A percentile compares a stretch with the other conserved stretches of the same genome.
These are phyloP conservation scores for Corythornis leucogaster DNA, from an alignment of 2,797 vertebrate genomes.

Conservation along the genomic window DNA sequence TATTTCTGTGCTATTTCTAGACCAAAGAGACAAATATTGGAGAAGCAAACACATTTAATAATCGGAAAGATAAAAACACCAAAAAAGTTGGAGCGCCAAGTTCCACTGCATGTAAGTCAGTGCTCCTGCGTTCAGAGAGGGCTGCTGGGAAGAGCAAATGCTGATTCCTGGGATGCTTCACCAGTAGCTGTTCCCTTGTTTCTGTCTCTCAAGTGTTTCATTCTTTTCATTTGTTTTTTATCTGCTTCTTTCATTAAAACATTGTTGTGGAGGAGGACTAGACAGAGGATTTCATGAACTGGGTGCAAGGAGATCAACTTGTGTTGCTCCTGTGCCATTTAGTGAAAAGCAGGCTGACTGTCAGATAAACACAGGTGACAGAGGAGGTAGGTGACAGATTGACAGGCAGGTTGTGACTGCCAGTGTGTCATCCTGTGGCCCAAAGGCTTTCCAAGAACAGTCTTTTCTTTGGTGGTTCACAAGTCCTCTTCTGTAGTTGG, in stretches of 20 bases:
- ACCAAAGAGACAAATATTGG: slow-evolving; percentile 16
- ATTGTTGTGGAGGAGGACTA: background rate
- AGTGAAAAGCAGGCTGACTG: background rate
- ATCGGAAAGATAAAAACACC: background rate
- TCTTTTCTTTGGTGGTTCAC: background rate
- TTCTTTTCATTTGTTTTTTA: background rate
- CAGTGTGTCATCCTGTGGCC: background rate
- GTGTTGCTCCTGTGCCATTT: background rate
- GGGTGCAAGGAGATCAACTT: background rate
- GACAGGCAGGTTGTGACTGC: background rate
- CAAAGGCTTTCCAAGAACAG: background rate
- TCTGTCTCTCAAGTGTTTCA: background rate
- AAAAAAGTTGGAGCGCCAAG: background rate
- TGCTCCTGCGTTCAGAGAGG: background rate
- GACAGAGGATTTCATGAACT: background rate
- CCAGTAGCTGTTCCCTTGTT: background rate
- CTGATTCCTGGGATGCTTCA: background rate
- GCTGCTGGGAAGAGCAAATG: background rate
- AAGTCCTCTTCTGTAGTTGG: background rate
- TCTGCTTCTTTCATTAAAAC: background rate
- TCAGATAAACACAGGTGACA: background rate
- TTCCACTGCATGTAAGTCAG: background rate
- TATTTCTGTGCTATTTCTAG: slow-evolving; percentile 64
- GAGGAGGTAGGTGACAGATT: background rate
- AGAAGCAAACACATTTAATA: slow-evolving; percentile 11